These are phyloP conservation scores for Zalophus californianus DNA, from an alignment of 2,797 vertebrate genomes.

Conservation along the genomic window DNA sequence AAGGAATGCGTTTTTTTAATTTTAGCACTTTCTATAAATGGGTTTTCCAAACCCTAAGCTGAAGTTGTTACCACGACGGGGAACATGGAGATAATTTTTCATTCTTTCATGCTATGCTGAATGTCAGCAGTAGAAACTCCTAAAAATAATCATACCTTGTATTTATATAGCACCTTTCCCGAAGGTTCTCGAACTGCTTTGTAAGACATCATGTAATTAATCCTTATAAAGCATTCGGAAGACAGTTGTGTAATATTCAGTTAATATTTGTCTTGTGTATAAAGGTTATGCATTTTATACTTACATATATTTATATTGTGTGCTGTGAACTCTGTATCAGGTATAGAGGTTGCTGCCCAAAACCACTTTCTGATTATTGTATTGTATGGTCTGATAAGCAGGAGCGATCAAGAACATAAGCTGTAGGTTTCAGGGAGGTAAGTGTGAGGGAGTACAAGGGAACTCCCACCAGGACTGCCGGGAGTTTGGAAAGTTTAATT, in stretches of 20 bases:
- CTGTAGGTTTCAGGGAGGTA: neutral
- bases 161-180: slow-evolving; percentile 78
- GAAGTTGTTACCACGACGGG: slow-evolving; percentile 81
- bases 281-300: slow-evolving; percentile 5
- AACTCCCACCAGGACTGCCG: neutral
- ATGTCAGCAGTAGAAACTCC: slow-evolving; percentile 80
- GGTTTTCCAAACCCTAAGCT: slow-evolving; percentile 77
- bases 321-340: slow-evolving; percentile 9
- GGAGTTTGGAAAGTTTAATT: neutral
- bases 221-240: slow-evolving; percentile 69
- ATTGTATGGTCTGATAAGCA: neutral
- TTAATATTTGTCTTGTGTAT: slow-evolving; percentile 66
- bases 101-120: slow-evolving; percentile 85
- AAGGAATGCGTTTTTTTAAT: slow-evolving; percentile 79
- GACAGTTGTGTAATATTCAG: slow-evolving; percentile 66
- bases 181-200: slow-evolving; percentile 78
- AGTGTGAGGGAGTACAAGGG: neutral
- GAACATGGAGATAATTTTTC: slow-evolving; percentile 85
- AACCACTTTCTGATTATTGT: neutral
- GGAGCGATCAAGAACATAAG: neutral
- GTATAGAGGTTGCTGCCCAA: neutral
- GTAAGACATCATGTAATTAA: slow-evolving; percentile 82
- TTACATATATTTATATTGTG: neutral
- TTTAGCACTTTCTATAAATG: slow-evolving; percentile 85
- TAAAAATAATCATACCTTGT: slow-evolving; percentile 84